Percentiles rank a stretch among this genome's conserved stretches.
Evolutionary conservation across 2,888 invertebrate genomes (phyloP).

Genomic region (Leucophenga maculata): DNA sequence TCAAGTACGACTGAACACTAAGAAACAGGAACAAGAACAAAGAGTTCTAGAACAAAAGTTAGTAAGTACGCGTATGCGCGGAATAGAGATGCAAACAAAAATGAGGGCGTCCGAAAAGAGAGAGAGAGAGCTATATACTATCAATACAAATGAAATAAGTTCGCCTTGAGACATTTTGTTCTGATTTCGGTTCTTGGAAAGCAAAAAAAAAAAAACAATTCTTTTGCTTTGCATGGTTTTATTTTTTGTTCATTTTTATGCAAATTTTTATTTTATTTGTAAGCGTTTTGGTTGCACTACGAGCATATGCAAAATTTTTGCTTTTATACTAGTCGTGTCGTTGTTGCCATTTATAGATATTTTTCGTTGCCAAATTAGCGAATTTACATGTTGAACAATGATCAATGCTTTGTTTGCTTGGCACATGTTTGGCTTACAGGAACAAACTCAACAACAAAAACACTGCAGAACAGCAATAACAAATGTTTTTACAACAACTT

Average conservation of each 20-base stretch:
- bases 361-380: conserved; percentile 65
- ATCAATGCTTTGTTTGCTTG: conserved; percentile 62
- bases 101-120: conserved; percentile 25
- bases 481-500: conserved; percentile 32
- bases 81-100: conserved; percentile 28
- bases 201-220: conserved; percentile 30
- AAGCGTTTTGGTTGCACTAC: conserved; percentile 61
- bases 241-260: neutral
- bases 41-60: conserved; percentile 48
- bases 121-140: no score
- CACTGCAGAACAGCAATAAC: conserved; percentile 34
- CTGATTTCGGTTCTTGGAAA: conserved; percentile 46
- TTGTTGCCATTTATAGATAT: conserved; percentile 63
- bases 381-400: conserved; percentile 67
- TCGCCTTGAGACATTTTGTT: conserved; percentile 34
- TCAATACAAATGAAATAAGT: neutral
- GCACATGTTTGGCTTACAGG: conserved; percentile 57
- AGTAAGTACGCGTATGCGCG: conserved; percentile 62
- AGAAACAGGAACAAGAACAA: neutral
- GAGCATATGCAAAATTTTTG: conserved; percentile 46
- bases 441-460: conserved; percentile 5
- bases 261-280: conserved; percentile 62
- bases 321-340: neutral
- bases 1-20: conserved; percentile 58
- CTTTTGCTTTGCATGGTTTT: conserved; percentile 23